phyloP scores from a whole-genome alignment of 1,140 invertebrate genomes.

The Doryteuthis pealeii region DNA sequence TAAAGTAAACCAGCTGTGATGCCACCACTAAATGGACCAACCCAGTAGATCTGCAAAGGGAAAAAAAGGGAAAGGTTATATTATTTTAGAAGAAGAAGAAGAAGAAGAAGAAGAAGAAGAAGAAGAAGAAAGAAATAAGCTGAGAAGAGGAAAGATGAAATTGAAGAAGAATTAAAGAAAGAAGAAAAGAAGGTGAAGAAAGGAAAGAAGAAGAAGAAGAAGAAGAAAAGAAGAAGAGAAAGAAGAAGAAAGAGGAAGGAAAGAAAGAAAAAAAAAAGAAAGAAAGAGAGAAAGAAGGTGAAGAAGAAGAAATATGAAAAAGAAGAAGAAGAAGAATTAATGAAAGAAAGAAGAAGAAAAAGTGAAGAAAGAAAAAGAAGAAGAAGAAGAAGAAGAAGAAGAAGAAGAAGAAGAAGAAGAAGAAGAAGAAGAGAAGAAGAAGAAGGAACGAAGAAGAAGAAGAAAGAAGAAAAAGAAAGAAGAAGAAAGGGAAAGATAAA shows the following conservation, averaged over 20 bases:
- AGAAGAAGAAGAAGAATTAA: not conserved
- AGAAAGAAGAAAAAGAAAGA: not conserved
- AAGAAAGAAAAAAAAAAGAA: not conserved
- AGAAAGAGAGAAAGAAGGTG: not conserved
- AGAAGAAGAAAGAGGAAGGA: not conserved
- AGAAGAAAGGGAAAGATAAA: too few relatives aligned
- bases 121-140: not conserved
- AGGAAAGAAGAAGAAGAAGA: not conserved
- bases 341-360: not conserved
- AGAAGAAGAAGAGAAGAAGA: too few relatives aligned
- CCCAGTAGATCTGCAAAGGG: slow-evolving; percentile 32
- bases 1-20: slow-evolving; percentile 25
- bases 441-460: too few relatives aligned
- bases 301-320: not conserved
- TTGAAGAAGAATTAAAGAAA: not conserved
- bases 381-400: too few relatives aligned
- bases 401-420: too few relatives aligned
- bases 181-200: not conserved
- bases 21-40: slow-evolving; percentile 24
- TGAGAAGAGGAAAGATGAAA: not conserved
- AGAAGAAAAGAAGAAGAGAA: not conserved
- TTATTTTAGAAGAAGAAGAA: not conserved
- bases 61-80: slow-evolving; percentile 12
- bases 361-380: too few relatives aligned
- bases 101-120: not conserved